Base-by-base conservation (phyloP, 2,888 invertebrate genomes). In the Noctua comes region DNA sequence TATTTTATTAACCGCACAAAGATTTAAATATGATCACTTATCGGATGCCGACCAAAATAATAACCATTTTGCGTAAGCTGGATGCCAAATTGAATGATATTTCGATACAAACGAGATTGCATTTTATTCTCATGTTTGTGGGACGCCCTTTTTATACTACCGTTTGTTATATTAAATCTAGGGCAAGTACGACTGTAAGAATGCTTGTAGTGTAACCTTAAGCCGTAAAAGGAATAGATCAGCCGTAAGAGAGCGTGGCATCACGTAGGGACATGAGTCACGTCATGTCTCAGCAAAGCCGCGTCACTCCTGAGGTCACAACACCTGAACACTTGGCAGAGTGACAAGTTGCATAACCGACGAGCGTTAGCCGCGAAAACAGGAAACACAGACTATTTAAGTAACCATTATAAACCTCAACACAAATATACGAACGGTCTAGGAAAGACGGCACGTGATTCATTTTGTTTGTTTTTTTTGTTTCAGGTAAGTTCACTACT, bases 321-420 rank as follows among this genome's bases (percentile, higher is more conserved):
- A 93, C 95, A 96, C 96, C 96, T 96, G 95, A 95, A 90, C 93
- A 89, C 83, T 95, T 95, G 95, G 96, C 96, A 94, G 83, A 78
- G 86, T 95, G 96, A 94, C 96, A 96, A 96, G 92, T 96, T 95
- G 93, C 95, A 94, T 95, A 96, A 96, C 91, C 88, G 88, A 89
- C 91, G 90, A 79, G 89, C 91, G 90, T 88, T 90, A 90, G 91
- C 89, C 91, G 92, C 91, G 94, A 94, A 94, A 95, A 96, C 96
- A 96, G 96, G 96, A 96, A 96, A 96, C 95, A 77, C 90, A 88
- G 89, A 92, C 92, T 94, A 93, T 95, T 94, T 95, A 93, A 93
- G 93, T 93, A 91, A 91, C 92, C 91, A 91, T 92, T 93, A 92
- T 91, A 90, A 90, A 92, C 89, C 85, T 83, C 83, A 83, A 79